Evolutionary conservation across 2,797 vertebrate genomes (phyloP).

Genomic region (Enteromius afrohamiltoni): DNA sequence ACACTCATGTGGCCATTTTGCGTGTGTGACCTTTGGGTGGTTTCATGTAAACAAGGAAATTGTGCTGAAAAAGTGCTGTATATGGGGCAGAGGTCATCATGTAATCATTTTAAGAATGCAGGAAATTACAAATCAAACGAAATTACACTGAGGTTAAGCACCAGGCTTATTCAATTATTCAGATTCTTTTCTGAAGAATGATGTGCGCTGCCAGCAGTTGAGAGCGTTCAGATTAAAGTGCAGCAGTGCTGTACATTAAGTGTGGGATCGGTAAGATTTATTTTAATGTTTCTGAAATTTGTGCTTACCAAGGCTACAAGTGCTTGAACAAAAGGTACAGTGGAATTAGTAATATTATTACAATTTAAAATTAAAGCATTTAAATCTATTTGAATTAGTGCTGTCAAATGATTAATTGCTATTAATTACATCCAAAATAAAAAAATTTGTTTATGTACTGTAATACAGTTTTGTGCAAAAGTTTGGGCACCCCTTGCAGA

Average conservation of each 20-base stretch:
- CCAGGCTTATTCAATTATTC: constrained; percentile 42
- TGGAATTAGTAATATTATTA: not conserved
- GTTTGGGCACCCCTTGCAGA: too few relatives aligned
- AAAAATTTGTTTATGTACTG: too few relatives aligned
- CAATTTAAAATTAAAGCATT: not conserved
- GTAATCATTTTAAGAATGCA: constrained; percentile 52
- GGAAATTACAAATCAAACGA: constrained; percentile 49
- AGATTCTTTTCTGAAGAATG: constrained; percentile 25
- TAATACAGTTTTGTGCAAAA: too few relatives aligned
- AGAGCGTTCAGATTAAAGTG: constrained; percentile 36
- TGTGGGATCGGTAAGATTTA: not conserved
- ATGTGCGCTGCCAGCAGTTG: constrained; percentile 2
- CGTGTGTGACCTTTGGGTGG: not conserved
- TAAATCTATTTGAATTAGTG: not conserved
- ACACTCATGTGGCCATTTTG: not conserved
- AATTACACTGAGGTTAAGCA: constrained; percentile 44
- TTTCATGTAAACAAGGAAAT: constrained; percentile 16
- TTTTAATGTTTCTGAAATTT: not conserved
- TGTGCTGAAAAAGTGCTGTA: not conserved
- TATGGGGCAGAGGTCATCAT: constrained; percentile 43
- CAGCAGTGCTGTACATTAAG: constrained; percentile 22
- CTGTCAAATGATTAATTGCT: too few relatives aligned
- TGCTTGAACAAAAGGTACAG: not conserved
- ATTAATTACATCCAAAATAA: too few relatives aligned
- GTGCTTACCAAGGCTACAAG: not conserved